These are phyloP conservation scores for Micromys minutus DNA, from an alignment of 2,113 vertebrate species.

Conservation along the genomic window DNA sequence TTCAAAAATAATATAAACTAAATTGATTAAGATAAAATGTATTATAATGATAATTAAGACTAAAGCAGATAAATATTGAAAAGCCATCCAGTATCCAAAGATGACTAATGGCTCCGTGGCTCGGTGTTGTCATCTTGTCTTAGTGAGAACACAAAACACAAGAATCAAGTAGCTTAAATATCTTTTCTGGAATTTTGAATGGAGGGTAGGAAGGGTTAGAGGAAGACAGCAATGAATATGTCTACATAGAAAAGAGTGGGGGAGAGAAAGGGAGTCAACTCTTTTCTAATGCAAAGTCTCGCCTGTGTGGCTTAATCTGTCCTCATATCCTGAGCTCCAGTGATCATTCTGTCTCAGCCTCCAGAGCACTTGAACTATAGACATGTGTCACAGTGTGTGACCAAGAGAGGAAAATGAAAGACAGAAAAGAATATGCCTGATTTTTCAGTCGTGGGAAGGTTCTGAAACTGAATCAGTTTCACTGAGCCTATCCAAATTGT, in stretches of 20 bases:
- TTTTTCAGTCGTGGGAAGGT: background rate
- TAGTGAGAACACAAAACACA: background rate
- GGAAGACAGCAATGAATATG: background rate
- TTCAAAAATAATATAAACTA: background rate
- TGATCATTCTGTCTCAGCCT: background rate
- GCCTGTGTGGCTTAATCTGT: background rate
- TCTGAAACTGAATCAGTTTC: background rate
- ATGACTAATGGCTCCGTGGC: background rate
- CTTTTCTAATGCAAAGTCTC: background rate
- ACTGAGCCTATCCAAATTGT: background rate
- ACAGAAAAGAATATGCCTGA: background rate
- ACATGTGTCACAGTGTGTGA: too few species aligned
- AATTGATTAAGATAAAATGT: background rate
- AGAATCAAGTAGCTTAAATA: background rate
- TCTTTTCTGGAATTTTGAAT: constrained; percentile 9
- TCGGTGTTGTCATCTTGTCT: background rate
- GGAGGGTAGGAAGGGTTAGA: background rate
- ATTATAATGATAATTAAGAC: background rate
- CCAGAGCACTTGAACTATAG: background rate
- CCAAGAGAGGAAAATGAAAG: background rate
- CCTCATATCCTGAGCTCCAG: background rate
- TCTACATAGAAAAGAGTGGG: background rate
- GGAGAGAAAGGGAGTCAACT: background rate
- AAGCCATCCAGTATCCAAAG: background rate
- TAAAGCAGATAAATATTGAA: constrained; percentile 29